A percentile compares a stretch with the other conserved stretches of the same genome.
These are phyloP conservation scores for Synanceia verrucosa DNA, from an alignment of 2,797 vertebrate species.

Conservation along the genomic window DNA sequence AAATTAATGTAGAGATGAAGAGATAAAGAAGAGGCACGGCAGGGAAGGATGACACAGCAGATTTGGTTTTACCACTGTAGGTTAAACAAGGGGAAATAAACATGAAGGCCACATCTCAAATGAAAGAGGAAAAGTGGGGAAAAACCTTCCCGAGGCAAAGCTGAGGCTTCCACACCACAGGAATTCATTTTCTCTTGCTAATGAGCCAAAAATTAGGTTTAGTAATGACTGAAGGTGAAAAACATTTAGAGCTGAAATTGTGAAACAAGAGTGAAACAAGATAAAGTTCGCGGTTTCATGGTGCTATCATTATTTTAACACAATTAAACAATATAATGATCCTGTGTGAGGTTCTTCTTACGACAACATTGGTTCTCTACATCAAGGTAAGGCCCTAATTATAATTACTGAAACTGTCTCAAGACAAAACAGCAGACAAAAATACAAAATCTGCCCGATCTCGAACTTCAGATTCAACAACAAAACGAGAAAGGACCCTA, in stretches of 20 bases:
- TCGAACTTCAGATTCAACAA: not conserved
- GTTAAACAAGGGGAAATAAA: slow-evolving; percentile 24
- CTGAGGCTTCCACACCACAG: not conserved
- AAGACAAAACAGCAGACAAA: not conserved
- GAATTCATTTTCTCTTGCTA: not conserved
- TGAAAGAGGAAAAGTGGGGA: not conserved
- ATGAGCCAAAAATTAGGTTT: slow-evolving; percentile 9
- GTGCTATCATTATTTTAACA: not conserved
- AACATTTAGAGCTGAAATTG: not conserved
- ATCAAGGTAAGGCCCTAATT: not conserved
- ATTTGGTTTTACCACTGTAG: slow-evolving; percentile 12
- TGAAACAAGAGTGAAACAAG: not conserved
- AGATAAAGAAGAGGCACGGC: not conserved
- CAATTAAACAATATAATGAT: slow-evolving; percentile 1
- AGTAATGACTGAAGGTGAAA: not conserved
- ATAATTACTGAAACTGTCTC: not conserved
- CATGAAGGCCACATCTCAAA: slow-evolving; percentile 3
- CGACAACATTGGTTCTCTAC: not conserved
- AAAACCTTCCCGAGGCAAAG: slow-evolving; percentile 22
- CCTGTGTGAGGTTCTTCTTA: slow-evolving; percentile 5
- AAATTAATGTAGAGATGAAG: not conserved
- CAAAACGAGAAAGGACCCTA: not conserved
- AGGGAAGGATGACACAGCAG: slow-evolving; percentile 28
- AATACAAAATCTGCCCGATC: not conserved
- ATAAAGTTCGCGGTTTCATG: not conserved